Percentiles rank a stretch among this genome's conserved stretches.
Conservation (phyloP, 2,888 invertebrate species). For the Tricholauxania praeusta region DNA sequence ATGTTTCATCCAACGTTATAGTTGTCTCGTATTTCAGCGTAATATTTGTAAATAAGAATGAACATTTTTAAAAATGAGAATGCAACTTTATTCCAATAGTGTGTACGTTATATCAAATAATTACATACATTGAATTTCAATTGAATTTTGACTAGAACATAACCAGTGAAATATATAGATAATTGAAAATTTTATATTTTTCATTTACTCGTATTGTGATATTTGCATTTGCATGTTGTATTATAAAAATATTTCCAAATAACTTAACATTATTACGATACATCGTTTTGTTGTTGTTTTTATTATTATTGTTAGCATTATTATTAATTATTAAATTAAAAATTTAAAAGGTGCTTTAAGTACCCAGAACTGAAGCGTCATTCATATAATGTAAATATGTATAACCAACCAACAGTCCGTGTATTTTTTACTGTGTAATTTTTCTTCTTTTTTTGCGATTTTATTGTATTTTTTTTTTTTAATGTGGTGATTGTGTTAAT, state of each 20-base stretch:
- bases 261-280: conserved; percentile 36
- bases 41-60: conserved; percentile 8
- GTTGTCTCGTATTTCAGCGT: background rate
- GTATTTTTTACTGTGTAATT: conserved; percentile 10
- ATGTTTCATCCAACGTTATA: no score
- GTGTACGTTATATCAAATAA: conserved; percentile 55
- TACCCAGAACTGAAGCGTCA: conserved; percentile 22
- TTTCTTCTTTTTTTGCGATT: conserved; percentile 1
- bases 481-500: background rate
- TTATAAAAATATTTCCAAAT: conserved; percentile 63
- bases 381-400: background rate
- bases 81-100: conserved; percentile 65
- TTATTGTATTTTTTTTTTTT: conserved; percentile 1
- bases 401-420: conserved; percentile 14
- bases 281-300: background rate
- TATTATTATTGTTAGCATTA: conserved; percentile 30
- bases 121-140: conserved; percentile 54
- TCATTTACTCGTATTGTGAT: conserved; percentile 17
- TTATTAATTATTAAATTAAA: conserved; percentile 21
- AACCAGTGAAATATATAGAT: conserved; percentile 39
- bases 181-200: conserved; percentile 30
- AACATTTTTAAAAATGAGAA: conserved; percentile 61
- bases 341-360: conserved; percentile 30
- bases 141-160: conserved; percentile 65
- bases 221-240: conserved; percentile 56